Evolutionary conservation across 2,797 vertebrate genomes (phyloP).

Genomic region (Ctenochaetus hawaiiensis): DNA sequence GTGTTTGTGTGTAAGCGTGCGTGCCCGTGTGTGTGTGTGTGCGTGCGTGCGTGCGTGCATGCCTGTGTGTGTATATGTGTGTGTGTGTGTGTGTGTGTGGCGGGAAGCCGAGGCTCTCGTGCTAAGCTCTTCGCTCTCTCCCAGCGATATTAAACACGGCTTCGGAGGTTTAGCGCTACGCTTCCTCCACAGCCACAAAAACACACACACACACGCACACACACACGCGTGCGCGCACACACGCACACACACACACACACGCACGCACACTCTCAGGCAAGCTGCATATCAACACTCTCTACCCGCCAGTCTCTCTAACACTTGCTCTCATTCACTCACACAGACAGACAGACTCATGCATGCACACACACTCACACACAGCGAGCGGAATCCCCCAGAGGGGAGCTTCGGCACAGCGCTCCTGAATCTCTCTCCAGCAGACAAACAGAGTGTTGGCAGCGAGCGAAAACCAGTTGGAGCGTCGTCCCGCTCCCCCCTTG

Average conservation of each 20-base stretch:
- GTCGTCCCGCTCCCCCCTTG: conserved; percentile 9
- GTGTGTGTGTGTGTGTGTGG: conserved; percentile 62
- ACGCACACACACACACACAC: background rate
- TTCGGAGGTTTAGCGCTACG: conserved; percentile 81
- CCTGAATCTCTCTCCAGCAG: conserved; percentile 80
- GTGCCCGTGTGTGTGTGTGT: conserved; percentile 64
- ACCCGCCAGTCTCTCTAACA: conserved; percentile 69
- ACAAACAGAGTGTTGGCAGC: conserved; percentile 76
- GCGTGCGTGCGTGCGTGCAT: conserved; percentile 42
- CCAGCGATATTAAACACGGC: conserved; percentile 86
- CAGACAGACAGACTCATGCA: conserved; percentile 23
- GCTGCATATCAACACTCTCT: conserved; percentile 73
- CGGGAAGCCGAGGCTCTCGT: conserved; percentile 79
- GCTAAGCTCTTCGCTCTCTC: conserved; percentile 82
- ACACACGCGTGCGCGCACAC: background rate
- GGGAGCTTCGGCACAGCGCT: conserved; percentile 72
- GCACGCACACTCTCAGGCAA: conserved; percentile 32
- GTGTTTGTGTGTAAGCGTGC: conserved; percentile 50
- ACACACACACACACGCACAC: conserved; percentile 17
- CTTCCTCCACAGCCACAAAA: conserved; percentile 71
- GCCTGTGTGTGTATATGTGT: conserved; percentile 38
- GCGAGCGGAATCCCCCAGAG: conserved; percentile 78
- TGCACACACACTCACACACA: conserved; percentile 42
- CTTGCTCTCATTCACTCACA: conserved; percentile 64
- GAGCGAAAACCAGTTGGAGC: conserved; percentile 74